Base-by-base conservation (phyloP, 2,113 vertebrate genomes). In the Gorsachius goisagi region DNA sequence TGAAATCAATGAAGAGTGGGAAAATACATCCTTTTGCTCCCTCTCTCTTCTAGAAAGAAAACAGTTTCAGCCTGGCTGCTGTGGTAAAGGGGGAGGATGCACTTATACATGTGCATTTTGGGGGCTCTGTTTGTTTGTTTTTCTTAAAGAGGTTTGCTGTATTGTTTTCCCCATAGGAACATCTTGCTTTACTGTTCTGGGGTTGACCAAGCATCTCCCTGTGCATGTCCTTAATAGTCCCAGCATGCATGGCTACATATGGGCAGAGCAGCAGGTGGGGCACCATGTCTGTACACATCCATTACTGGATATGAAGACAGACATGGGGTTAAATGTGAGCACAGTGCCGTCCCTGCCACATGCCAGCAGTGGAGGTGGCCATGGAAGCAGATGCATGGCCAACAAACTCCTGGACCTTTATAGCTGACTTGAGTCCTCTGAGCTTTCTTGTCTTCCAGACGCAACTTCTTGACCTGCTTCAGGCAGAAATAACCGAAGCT, bases 321-420 rank as follows among this genome's bases (percentile, higher is more conserved):
- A 52, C 20, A 33, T 0, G 1, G 30, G 6, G 15, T 56, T 67
- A 71, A 53, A 59, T 13, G 30, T 27, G 64, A 86, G 44, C 35
- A 37, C 47, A 66, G 0, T 11, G 44, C 33, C 75, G 73, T 10
- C 53, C 49, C 52, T 4, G 3, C 6, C 64, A 85, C 37, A 28
- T 0, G 1, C 11, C 63, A 75, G 66, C 35, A 56, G 21, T 0
- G 0, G 37, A 74, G 26, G 49, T 5, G 7, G 56, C 16, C 9
- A 3, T 22, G 60, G 49, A 73, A 88, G 41, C 39, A 53, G 50
- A 55, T 0, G 0, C 6, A 47, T 9, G 33, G 53, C 49, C 30
- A 90, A 44, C 6, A 76, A 73, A 68, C 71, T 69, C 66, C 11
- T 0, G 0, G 33, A 52, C 9, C 18, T 27, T 66, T 32, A 44